Percentiles rank a stretch among this genome's conserved stretches.
Conservation (phyloP, 2,888 invertebrate genomes). For the Lissocephala sabroskyi region DNA sequence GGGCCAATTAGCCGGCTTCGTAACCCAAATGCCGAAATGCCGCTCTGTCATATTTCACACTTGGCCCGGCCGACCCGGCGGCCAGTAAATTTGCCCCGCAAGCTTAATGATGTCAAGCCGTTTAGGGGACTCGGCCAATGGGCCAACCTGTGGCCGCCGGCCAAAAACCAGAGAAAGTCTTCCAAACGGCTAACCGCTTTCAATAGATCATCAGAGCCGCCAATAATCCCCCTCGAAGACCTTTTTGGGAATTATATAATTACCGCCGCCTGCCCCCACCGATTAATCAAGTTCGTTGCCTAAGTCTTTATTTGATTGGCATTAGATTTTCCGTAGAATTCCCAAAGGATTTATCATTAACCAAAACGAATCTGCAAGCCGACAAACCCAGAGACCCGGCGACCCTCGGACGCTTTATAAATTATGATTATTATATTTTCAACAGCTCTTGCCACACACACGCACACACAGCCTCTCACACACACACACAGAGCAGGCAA, state of each 20-base stretch:
- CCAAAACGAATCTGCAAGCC: background rate
- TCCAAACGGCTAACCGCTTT: slow-evolving; percentile 1
- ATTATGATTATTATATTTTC: slow-evolving; percentile 54
- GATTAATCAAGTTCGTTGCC: slow-evolving; percentile 58
- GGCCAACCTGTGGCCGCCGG: slow-evolving; percentile 45
- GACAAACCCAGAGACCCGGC: slow-evolving; percentile 2
- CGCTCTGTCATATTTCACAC: slow-evolving; percentile 50
- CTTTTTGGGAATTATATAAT: no score
- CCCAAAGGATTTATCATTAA: slow-evolving; percentile 30
- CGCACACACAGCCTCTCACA: no score
- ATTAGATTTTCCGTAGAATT: slow-evolving; percentile 3
- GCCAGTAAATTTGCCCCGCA: slow-evolving; percentile 30
- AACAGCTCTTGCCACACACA: slow-evolving; percentile 28
- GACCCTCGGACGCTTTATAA: slow-evolving; percentile 29
- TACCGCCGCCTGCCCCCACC: no score
- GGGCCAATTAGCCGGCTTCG: slow-evolving; percentile 28
- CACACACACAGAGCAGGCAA: slow-evolving; percentile 5
- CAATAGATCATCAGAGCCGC: no score
- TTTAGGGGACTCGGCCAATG: slow-evolving; percentile 28
- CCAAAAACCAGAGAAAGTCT: slow-evolving; percentile 50
- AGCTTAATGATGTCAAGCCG: slow-evolving; percentile 42
- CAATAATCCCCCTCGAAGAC: no score
- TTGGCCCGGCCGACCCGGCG: slow-evolving; percentile 26
- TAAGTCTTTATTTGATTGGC: slow-evolving; percentile 59
- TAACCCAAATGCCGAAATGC: slow-evolving; percentile 12